phyloP scores from a whole-genome alignment of 2,113 vertebrate species.

The Apistogramma diplotaenia region DNA sequence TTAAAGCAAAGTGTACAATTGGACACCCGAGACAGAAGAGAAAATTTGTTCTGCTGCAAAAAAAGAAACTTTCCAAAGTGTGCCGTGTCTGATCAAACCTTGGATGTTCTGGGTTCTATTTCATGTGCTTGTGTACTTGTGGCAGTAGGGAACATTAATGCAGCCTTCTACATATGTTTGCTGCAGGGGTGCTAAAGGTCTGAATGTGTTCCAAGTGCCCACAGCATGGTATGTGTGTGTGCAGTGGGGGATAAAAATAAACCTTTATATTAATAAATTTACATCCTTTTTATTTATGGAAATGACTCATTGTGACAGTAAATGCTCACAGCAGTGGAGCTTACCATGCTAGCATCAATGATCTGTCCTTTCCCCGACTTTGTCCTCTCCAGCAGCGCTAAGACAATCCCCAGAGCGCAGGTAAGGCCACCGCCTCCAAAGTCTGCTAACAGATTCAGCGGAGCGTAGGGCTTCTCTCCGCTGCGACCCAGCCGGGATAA shows the following conservation, averaged over 20 bases:
- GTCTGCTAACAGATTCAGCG: conserved; percentile 90
- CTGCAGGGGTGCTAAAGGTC: neutral
- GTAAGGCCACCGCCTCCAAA: conserved; percentile 89
- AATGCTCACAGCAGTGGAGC: conserved; percentile 26
- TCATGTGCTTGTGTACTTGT: neutral
- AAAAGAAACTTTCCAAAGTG: too few relatives aligned
- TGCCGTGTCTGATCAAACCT: neutral
- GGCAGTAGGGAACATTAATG: neutral
- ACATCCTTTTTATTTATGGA: too few relatives aligned
- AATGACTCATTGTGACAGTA: neutral
- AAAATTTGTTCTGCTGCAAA: neutral
- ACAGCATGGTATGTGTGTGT: too few relatives aligned
- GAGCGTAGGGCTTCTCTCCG: conserved; percentile 84
- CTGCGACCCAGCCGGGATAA: conserved; percentile 87
- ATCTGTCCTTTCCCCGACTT: conserved; percentile 89
- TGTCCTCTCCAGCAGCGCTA: conserved; percentile 87
- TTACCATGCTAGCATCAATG: conserved; percentile 93
- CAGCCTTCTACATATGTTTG: neutral
- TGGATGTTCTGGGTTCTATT: neutral
- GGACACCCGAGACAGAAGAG: neutral
- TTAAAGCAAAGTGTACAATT: neutral
- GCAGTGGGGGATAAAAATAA: neutral
- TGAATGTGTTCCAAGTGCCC: neutral
- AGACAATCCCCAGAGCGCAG: conserved; percentile 86
- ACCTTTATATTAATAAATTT: neutral